Evolutionary conservation across 2,797 vertebrate genomes (phyloP).

Genomic region (Chrysocyon brachyurus): DNA sequence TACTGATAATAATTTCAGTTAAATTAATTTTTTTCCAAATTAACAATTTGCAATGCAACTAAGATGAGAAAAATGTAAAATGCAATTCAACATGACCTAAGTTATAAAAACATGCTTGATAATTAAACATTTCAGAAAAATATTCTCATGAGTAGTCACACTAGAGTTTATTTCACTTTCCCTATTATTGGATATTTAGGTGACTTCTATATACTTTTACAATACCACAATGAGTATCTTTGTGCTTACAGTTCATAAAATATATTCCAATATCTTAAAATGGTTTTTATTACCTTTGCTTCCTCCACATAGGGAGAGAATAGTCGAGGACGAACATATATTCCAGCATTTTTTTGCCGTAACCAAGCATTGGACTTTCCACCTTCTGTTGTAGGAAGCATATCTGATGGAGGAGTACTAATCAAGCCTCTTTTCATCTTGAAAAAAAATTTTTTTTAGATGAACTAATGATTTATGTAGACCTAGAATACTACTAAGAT

Average conservation of each 20-base stretch:
- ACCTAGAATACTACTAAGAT: conserved; percentile 17
- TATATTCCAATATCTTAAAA: background rate
- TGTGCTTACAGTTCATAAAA: background rate
- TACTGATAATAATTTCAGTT: conserved; percentile 21
- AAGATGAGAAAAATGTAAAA: conserved; percentile 62
- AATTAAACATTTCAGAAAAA: conserved; percentile 65
- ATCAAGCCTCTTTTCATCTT: conserved; percentile 99
- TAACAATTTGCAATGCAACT: conserved; percentile 33
- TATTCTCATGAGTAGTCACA: conserved; percentile 9
- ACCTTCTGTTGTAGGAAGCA: conserved; percentile 97
- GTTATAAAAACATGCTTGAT: conserved; percentile 60
- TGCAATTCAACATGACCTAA: conserved; percentile 2
- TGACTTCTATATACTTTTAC: conserved; percentile 40
- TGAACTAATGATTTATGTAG: conserved; percentile 17
- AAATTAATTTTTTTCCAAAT: conserved; percentile 21
- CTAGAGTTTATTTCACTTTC: conserved; percentile 59
- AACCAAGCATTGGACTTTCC: conserved; percentile 98
- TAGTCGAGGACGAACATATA: conserved; percentile 97
- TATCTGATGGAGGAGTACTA: conserved; percentile 98
- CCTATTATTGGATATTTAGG: background rate
- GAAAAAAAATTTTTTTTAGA: conserved; percentile 65
- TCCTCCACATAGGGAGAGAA: conserved; percentile 99
- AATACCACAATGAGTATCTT: background rate
- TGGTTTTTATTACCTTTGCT: conserved; percentile 94
- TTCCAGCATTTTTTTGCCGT: conserved; percentile 97